These are phyloP conservation scores for Pterobdella sp. DNA, from an alignment of 2,888 invertebrate genomes.

Conservation along the genomic window DNA sequence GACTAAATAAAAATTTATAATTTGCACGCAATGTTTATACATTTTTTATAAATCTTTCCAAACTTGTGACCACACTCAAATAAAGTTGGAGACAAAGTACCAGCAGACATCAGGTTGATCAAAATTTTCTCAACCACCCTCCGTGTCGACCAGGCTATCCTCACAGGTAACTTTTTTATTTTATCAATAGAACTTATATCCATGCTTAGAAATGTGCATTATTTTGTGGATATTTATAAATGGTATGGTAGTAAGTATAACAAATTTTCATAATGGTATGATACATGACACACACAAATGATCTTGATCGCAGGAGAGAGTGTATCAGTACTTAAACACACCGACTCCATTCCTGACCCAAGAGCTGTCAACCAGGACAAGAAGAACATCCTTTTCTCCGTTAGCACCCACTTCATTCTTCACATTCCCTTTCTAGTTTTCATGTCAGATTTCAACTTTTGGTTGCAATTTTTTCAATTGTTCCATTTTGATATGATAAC, in stretches of 20 bases:
- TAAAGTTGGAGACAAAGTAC: constrained; percentile 95
- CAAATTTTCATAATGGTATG: too few species aligned
- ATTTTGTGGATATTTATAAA: too few species aligned
- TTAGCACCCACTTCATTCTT: constrained; percentile 42
- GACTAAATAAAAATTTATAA: too few species aligned
- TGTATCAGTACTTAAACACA: constrained; percentile 97
- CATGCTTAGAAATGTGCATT: too few species aligned
- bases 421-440: not conserved
- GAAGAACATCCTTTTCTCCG: constrained; percentile 96
- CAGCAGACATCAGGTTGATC: constrained; percentile 91
- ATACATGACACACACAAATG: too few species aligned
- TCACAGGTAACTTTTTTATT: constrained; percentile 60
- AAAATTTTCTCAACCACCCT: constrained; percentile 96
- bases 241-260: not conserved
- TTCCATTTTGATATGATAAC: not conserved
- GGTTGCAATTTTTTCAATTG: not conserved
- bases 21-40: too few species aligned
- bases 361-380: constrained; percentile 99
- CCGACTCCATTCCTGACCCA: constrained; percentile 91
- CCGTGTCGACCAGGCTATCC: constrained; percentile 97
- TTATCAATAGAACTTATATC: too few species aligned
- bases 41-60: not conserved
- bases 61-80: not conserved
- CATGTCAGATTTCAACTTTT: not conserved
- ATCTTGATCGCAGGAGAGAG: constrained; percentile 69